These are phyloP conservation scores for Trinectes maculatus DNA, from an alignment of 2,113 vertebrate species.

Conservation along the genomic window DNA sequence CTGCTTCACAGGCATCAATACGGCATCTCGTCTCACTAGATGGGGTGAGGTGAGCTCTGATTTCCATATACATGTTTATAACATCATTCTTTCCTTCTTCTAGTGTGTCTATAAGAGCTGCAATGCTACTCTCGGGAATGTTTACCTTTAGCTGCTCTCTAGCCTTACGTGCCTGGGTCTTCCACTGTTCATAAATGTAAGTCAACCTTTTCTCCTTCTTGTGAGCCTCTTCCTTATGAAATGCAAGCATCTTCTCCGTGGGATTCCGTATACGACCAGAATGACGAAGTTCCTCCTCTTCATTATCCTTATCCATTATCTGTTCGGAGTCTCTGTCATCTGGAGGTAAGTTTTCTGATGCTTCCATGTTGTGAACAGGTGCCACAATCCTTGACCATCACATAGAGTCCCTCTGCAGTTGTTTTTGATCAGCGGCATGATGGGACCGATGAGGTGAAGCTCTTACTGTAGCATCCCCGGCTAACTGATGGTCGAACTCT, in stretches of 20 bases:
- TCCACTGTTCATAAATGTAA: too few relatives aligned
- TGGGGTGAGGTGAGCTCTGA: slow-evolving; percentile 6
- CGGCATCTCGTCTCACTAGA: slow-evolving; percentile 1
- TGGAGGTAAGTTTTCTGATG: too few relatives aligned
- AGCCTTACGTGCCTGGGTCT: too few relatives aligned
- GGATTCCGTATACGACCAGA: not conserved
- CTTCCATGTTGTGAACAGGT: not conserved
- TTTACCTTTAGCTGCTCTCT: too few relatives aligned
- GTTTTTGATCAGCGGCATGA: not conserved
- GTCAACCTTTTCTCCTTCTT: too few relatives aligned
- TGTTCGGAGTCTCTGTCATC: too few relatives aligned
- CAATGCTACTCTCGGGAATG: too few relatives aligned
- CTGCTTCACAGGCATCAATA: slow-evolving; percentile 32
- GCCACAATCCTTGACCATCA: too few relatives aligned
- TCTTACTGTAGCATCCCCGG: not conserved
- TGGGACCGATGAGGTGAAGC: not conserved
- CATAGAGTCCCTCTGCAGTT: too few relatives aligned
- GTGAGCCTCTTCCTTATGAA: not conserved
- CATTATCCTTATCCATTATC: not conserved
- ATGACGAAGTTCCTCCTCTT: not conserved
- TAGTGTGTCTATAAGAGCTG: too few relatives aligned
- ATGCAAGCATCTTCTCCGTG: not conserved
- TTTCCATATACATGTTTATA: not conserved
- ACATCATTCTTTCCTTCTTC: not conserved
- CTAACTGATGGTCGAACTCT: too few relatives aligned